A percentile compares a stretch with the other conserved stretches of the same genome.
Conservation (phyloP, 2,113 vertebrate genomes). For the Morone chrysops region DNA sequence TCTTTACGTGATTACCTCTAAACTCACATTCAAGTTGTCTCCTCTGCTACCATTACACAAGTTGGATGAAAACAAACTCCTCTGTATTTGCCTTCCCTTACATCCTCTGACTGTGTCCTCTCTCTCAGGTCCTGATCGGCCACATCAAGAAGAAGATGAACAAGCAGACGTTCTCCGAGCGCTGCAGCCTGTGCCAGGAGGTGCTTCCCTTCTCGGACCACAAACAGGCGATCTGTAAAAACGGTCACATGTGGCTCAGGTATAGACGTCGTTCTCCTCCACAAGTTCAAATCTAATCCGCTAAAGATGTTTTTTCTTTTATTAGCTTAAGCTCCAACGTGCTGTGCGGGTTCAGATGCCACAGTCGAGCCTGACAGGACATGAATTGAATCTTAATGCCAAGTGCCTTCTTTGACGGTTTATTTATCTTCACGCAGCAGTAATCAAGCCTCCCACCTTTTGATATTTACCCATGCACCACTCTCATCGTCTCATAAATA, state of each 20-base stretch:
- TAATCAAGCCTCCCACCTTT: conserved; percentile 73
- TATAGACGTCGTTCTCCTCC: conserved; percentile 57
- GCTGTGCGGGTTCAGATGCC: background rate
- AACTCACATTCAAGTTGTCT: background rate
- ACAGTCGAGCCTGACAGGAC: conserved; percentile 28
- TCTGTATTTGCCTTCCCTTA: background rate
- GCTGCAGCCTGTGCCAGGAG: conserved; percentile 94
- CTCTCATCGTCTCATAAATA: conserved; percentile 63
- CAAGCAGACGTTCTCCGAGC: conserved; percentile 95
- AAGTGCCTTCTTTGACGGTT: conserved; percentile 54
- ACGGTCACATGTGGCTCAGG: conserved; percentile 97
- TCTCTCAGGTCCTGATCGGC: conserved; percentile 92
- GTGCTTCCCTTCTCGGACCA: conserved; percentile 92
- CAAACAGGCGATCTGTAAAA: conserved; percentile 90
- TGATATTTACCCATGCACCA: conserved; percentile 77
- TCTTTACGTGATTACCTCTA: background rate
- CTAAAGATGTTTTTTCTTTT: conserved; percentile 14
- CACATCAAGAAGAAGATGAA: conserved; percentile 97
- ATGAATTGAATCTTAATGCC: conserved; percentile 63
- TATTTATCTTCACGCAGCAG: conserved; percentile 69
- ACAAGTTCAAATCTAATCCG: conserved; percentile 11
- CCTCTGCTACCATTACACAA: background rate
- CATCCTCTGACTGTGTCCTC: background rate
- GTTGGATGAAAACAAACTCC: background rate
- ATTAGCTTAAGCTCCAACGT: conserved; percentile 2